phyloP scores from a whole-genome alignment of 2,888 invertebrate genomes.

The Exephanes ischioxanthus region DNA sequence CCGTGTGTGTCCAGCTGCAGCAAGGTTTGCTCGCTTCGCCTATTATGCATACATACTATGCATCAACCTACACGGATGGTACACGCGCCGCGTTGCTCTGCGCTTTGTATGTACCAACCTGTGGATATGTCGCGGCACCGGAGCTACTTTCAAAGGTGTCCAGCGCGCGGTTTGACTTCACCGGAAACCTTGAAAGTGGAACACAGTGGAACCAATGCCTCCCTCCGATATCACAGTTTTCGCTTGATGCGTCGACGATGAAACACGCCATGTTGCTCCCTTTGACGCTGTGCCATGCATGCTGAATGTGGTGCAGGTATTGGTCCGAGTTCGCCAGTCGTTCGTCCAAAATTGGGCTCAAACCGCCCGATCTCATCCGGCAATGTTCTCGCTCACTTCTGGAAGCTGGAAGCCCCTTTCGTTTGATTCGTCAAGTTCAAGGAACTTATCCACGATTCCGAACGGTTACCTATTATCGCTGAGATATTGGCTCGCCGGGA shows the following conservation, averaged over 20 bases:
- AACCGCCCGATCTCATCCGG: not conserved
- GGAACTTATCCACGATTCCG: not conserved
- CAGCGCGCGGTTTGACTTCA: constrained; percentile 34
- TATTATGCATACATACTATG: not conserved
- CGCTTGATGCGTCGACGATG: constrained; percentile 31
- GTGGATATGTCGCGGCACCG: constrained; percentile 23
- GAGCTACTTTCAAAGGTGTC: constrained; percentile 32
- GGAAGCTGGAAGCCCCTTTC: not conserved
- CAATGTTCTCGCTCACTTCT: not conserved
- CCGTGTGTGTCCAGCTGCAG: not conserved
- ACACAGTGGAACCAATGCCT: not conserved
- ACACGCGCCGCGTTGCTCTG: not conserved
- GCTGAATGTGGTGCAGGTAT: not conserved
- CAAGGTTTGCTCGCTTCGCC: not conserved
- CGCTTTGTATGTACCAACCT: constrained; percentile 25
- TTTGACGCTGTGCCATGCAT: constrained; percentile 29
- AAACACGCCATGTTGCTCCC: constrained; percentile 8
- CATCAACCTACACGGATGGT: not conserved
- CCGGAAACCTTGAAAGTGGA: not conserved
- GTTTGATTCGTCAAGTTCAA: not conserved
- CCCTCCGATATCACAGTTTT: constrained; percentile 34
- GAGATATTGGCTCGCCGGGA: not conserved
- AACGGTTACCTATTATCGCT: not conserved
- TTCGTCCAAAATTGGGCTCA: not conserved
- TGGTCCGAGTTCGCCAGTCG: not conserved